Percentiles rank a stretch among this genome's conserved stretches.
These are phyloP conservation scores for Lymantria monacha DNA, from an alignment of 2,888 invertebrate genomes.

Conservation along the genomic window DNA sequence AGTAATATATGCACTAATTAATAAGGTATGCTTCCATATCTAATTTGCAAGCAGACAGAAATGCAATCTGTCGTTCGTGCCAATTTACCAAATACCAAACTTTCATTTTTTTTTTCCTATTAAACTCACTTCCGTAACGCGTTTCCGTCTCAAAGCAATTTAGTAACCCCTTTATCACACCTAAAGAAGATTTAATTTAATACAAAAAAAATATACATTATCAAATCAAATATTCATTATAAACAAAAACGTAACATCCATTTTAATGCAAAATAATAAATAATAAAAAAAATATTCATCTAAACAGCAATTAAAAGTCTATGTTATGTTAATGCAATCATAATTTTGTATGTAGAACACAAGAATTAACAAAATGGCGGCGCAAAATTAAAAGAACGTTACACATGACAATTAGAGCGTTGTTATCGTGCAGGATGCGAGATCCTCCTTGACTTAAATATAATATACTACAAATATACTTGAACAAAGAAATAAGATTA, in stretches of 20 bases:
- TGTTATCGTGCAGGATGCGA: conserved; percentile 30
- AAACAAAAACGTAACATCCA: not conserved
- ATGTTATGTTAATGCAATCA: conserved; percentile 21
- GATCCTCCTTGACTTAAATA: conserved; percentile 25
- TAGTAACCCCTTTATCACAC: too few species aligned
- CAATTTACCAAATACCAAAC: too few species aligned
- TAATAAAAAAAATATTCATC: not conserved
- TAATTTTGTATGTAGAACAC: conserved; percentile 23
- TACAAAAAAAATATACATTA: too few species aligned
- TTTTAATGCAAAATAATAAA: not conserved
- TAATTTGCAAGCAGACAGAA: too few species aligned
- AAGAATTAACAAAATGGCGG: conserved; percentile 26
- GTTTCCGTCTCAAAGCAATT: too few species aligned
- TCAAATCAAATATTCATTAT: too few species aligned
- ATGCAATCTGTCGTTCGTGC: too few species aligned
- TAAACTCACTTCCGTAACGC: too few species aligned
- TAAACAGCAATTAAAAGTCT: conserved; percentile 1
- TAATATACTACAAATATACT: conserved; percentile 16
- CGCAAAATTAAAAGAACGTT: conserved; percentile 8
- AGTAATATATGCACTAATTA: too few species aligned
- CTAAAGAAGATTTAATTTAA: too few species aligned
- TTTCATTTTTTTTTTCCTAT: too few species aligned
- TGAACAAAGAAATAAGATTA: conserved; percentile 24
- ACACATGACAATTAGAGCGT: conserved; percentile 34
- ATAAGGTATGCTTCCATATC: too few species aligned